Evolutionary conservation across 2,888 invertebrate genomes (phyloP).

Genomic region (Amblyjoppa proteus): DNA sequence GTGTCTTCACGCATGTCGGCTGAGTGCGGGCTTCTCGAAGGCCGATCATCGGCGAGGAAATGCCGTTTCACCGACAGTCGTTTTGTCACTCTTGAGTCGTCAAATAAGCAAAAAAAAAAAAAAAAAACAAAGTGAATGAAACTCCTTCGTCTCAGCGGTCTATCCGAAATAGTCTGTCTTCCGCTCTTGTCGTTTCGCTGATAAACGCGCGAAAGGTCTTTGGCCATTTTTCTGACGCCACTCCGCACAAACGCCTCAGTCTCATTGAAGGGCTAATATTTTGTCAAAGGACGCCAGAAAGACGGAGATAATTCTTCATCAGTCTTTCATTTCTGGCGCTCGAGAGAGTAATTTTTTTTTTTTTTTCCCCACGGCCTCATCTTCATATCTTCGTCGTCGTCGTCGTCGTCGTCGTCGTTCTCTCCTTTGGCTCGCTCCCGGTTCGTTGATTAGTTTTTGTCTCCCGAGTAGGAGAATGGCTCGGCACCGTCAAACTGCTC

Average conservation of each 20-base stretch:
- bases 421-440: slow-evolving; percentile 2
- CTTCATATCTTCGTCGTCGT: background rate
- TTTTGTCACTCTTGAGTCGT: background rate
- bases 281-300: background rate
- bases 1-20: slow-evolving; percentile 58
- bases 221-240: background rate
- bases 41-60: slow-evolving; percentile 43
- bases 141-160: too few relatives aligned
- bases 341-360: background rate
- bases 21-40: slow-evolving; percentile 14
- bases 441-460: slow-evolving; percentile 37
- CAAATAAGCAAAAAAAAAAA: background rate
- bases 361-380: background rate
- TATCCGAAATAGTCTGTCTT: too few relatives aligned
- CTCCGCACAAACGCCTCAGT: background rate
- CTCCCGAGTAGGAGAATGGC: slow-evolving; percentile 18
- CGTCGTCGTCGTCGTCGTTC: too few relatives aligned
- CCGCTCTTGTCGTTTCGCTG: background rate
- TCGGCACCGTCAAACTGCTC: slow-evolving; percentile 4
- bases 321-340: background rate
- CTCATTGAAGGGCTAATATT: background rate
- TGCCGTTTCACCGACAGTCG: background rate
- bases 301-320: background rate
- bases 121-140: too few relatives aligned
- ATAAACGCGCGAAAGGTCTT: background rate